A percentile compares a stretch with the other conserved stretches of the same genome.
Evolutionary conservation across 1,140 invertebrate species (phyloP).

Genomic region (Hyles vespertilio): DNA sequence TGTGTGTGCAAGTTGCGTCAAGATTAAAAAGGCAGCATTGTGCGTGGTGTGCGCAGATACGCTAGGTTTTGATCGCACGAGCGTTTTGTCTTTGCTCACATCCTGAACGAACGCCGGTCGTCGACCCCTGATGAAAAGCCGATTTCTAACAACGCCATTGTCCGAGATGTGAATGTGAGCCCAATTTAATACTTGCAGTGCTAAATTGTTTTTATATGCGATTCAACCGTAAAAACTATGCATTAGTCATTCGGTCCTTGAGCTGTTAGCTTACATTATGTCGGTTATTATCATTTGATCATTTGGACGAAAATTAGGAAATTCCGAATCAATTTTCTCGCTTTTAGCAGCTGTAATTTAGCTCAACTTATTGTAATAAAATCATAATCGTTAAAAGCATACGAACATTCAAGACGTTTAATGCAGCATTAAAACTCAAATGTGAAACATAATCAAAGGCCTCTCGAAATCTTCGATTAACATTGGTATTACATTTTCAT

Average conservation of each 20-base stretch:
- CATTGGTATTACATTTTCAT: conserved; percentile 31
- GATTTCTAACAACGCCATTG: conserved; percentile 54
- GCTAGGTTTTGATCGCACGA: conserved; percentile 41
- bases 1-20: neutral
- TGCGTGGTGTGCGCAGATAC: conserved; percentile 22
- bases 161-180: conserved; percentile 35
- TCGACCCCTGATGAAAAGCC: conserved; percentile 57
- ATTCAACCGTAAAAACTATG: neutral
- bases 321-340: too few species aligned
- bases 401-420: too few species aligned
- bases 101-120: conserved; percentile 64
- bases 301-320: too few species aligned
- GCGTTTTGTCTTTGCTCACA: conserved; percentile 66
- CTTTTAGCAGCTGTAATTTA: too few species aligned
- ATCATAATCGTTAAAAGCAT: too few species aligned
- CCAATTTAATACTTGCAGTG: neutral
- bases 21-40: conserved; percentile 19
- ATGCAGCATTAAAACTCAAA: too few species aligned
- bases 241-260: neutral
- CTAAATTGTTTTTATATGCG: conserved; percentile 15
- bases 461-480: conserved; percentile 24
- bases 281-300: too few species aligned
- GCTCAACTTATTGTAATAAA: too few species aligned
- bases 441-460: too few species aligned
- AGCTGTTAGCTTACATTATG: neutral